Percentiles rank a stretch among this genome's conserved stretches.
phyloP scores from a whole-genome alignment of 1,140 invertebrate species.

The Bombyx mori region DNA sequence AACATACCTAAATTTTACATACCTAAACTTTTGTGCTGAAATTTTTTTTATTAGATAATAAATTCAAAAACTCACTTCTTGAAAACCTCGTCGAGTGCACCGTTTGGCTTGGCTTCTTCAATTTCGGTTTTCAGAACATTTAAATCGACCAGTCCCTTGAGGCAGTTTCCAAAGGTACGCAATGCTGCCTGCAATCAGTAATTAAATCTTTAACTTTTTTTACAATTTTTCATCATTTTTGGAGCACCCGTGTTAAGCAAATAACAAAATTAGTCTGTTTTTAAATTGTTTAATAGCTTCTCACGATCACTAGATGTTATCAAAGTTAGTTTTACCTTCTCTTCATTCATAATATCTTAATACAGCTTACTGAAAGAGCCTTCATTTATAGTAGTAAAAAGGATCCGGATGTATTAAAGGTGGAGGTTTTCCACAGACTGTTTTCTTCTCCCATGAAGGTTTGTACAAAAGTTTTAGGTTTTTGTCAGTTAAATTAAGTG shows the following conservation, averaged over 20 bases:
- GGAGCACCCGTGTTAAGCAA: background rate
- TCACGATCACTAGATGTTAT: too few relatives aligned
- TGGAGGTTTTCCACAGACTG: background rate
- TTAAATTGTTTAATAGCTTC: too few relatives aligned
- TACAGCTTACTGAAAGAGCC: too few relatives aligned
- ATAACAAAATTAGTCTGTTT: too few relatives aligned
- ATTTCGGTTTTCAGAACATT: constrained; percentile 67
- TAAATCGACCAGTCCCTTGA: constrained; percentile 53
- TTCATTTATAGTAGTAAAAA: background rate
- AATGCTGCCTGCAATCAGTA: constrained; percentile 42
- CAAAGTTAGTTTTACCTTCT: too few relatives aligned
- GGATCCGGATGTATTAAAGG: background rate
- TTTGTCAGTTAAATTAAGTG: too few relatives aligned
- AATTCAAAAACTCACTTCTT: constrained; percentile 51
- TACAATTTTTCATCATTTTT: background rate
- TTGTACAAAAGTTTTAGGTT: too few relatives aligned
- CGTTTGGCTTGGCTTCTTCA: constrained; percentile 67
- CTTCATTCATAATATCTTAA: too few relatives aligned
- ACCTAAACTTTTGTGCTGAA: too few relatives aligned
- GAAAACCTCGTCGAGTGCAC: constrained; percentile 66
- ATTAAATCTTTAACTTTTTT: background rate
- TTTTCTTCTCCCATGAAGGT: too few relatives aligned
- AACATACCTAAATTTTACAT: too few relatives aligned
- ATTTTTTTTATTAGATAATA: too few relatives aligned
- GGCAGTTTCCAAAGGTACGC: constrained; percentile 46